phyloP scores from a whole-genome alignment of 2,888 invertebrate genomes.

The Synanthedon myopaeformis region DNA sequence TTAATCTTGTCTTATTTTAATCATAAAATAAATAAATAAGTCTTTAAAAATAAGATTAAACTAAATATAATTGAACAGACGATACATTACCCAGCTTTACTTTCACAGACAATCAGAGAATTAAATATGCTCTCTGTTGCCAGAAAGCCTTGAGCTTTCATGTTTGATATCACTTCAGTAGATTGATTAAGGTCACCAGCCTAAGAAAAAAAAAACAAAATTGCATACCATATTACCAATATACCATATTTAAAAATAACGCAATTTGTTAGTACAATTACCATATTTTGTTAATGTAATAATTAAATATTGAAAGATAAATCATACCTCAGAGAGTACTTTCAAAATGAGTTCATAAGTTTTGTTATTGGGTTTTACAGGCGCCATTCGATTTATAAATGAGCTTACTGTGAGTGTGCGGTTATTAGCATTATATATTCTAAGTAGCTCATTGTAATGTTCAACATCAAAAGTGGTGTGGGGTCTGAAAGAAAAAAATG shows the following conservation, averaged over 20 bases:
- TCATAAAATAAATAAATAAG: no score
- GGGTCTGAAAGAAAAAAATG: constrained; percentile 21
- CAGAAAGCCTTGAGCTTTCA: constrained; percentile 65
- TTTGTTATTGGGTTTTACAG: constrained; percentile 51
- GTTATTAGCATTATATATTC: constrained; percentile 71
- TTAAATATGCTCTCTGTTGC: constrained; percentile 72
- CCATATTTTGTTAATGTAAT: no score
- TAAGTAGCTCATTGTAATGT: constrained; percentile 69
- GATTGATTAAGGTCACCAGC: constrained; percentile 70
- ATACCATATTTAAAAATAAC: no score
- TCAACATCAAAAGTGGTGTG: constrained; percentile 51
- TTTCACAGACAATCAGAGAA: constrained; percentile 71
- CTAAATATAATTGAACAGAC: no score
- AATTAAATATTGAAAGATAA: no score
- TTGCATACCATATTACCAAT: not conserved
- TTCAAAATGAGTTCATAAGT: constrained; percentile 71
- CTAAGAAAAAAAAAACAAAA: constrained; percentile 18
- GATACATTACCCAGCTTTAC: constrained; percentile 56
- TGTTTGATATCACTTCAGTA: constrained; percentile 68
- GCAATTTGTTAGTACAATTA: no score
- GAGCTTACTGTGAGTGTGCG: constrained; percentile 42
- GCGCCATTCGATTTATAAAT: constrained; percentile 59
- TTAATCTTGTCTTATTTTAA: no score
- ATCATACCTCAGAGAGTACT: constrained; percentile 63
- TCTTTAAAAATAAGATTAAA: no score